Percentiles rank a stretch among this genome's conserved stretches.
Conservation (phyloP, 2,888 invertebrate species). For the Sussaba pulchella region DNA sequence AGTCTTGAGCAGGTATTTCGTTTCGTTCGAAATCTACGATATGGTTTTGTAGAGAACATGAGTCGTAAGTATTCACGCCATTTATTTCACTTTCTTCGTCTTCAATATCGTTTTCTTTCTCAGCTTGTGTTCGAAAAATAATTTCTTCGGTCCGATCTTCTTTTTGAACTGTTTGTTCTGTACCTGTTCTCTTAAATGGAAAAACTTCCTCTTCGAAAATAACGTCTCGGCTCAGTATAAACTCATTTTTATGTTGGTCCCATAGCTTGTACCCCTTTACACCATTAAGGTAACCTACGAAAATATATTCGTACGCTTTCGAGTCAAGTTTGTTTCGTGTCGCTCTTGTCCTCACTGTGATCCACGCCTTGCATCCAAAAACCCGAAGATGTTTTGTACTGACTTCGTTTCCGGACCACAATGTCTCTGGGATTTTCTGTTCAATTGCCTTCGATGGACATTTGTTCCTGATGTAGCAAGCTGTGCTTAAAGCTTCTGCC, state of each 20-base stretch:
- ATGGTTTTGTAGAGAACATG: too few species aligned
- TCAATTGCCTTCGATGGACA: constrained; percentile 20
- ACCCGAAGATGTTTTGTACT: background rate
- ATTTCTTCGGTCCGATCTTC: too few species aligned
- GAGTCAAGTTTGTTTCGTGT: constrained; percentile 13
- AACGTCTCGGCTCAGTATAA: background rate
- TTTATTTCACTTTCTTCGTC: too few species aligned
- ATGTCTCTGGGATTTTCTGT: constrained; percentile 3
- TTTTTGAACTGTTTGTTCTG: too few species aligned
- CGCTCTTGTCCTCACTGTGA: background rate
- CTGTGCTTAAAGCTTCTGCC: constrained; percentile 23
- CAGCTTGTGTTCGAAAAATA: background rate
- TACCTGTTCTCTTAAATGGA: background rate
- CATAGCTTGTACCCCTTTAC: constrained; percentile 9
- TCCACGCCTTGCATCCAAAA: constrained; percentile 20
- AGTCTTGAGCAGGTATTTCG: too few species aligned
- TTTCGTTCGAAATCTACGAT: too few species aligned
- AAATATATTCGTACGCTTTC: constrained; percentile 7
- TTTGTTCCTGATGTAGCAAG: constrained; percentile 3
- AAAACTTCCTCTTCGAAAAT: background rate
- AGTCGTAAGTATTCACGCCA: too few species aligned
- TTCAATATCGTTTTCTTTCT: background rate
- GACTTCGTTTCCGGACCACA: background rate
- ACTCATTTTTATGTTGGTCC: background rate
- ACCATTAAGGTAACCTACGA: background rate